phyloP scores from a whole-genome alignment of 2,888 invertebrate genomes.

The Oxyteleia sp. region DNA sequence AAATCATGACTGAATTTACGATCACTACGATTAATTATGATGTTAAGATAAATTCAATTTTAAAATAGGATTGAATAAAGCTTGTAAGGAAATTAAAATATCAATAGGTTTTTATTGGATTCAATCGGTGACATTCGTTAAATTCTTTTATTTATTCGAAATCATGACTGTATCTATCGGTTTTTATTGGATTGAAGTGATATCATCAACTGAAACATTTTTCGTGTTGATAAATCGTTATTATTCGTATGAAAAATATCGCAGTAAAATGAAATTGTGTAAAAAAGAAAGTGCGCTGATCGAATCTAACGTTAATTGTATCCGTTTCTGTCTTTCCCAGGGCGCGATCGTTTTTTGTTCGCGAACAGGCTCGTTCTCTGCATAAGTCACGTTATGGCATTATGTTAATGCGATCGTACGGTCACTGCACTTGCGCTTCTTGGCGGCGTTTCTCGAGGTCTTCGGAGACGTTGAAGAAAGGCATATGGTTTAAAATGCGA shows the following conservation, averaged over 20 bases:
- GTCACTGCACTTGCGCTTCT: constrained; percentile 78
- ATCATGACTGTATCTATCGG: too few relatives aligned
- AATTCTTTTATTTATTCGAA: too few relatives aligned
- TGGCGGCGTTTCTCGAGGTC: constrained; percentile 72
- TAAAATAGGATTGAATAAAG: too few relatives aligned
- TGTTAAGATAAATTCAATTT: too few relatives aligned
- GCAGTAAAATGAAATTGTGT: too few relatives aligned
- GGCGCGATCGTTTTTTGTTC: constrained; percentile 48
- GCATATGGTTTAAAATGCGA: constrained; percentile 60
- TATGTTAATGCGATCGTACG: constrained; percentile 80
- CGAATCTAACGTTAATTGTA: constrained; percentile 26
- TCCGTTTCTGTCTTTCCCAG: constrained; percentile 28
- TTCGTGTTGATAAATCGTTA: too few relatives aligned
- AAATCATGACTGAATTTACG: too few relatives aligned
- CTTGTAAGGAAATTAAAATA: too few relatives aligned
- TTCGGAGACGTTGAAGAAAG: constrained; percentile 49
- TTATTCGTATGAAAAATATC: background rate
- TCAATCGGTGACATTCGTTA: too few relatives aligned
- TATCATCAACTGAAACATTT: background rate
- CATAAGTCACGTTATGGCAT: constrained; percentile 76
- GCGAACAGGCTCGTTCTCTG: constrained; percentile 47
- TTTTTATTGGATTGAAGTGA: too few relatives aligned
- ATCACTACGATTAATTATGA: too few relatives aligned
- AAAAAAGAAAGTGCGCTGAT: constrained; percentile 7
- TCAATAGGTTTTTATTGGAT: too few relatives aligned